Base-by-base conservation (phyloP, 2,888 invertebrate genomes). In the Pammene aurita region DNA sequence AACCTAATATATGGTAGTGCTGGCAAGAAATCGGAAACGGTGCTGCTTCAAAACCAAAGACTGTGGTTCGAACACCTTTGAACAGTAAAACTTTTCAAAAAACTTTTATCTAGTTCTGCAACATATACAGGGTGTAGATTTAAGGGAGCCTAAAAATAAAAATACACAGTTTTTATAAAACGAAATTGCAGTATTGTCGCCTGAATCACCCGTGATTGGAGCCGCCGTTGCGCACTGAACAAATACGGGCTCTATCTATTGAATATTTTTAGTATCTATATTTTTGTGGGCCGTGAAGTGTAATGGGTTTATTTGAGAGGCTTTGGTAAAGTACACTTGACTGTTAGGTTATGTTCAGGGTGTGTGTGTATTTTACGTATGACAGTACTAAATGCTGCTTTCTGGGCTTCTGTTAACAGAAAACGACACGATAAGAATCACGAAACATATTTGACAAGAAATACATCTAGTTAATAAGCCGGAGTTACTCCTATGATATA, bases 191-290 rank as follows among this genome's bases (percentile, higher is more conserved):
- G 41, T 41, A 62, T 67, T 67, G 62, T 62, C 35, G 56, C 26
- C 35, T 41, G 67, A 67, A 62, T 56, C 56, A 54, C 48, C n/a
- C n/a, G 50, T 62, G 62, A 67, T 67, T 67, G 67, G 50, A 42
- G 50, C 48, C 50, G 56, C 48, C 62, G 56, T 11, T 56, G 34
- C 18, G 26, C 52, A 9, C 44, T 34, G 52, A 42, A 50, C 16
- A 62, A 61, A 66, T 54, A 67, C 42, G 62, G 62, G 34, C 10
- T 42, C 6, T 26, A 62, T 42, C 62, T 41, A 56, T 67, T 67
- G 14, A 38, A 62, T 56, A 56, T 67, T 67, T 67, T 56, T 50
- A 26, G 13, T 55, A 38, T 55, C 35, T 9, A 38, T 55, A 38
- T 55, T 41, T 50, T 46, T 63, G 44, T 46, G 64, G 34, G 16